phyloP scores from a whole-genome alignment of 2,888 invertebrate genomes.

The Ochropleura plecta region DNA sequence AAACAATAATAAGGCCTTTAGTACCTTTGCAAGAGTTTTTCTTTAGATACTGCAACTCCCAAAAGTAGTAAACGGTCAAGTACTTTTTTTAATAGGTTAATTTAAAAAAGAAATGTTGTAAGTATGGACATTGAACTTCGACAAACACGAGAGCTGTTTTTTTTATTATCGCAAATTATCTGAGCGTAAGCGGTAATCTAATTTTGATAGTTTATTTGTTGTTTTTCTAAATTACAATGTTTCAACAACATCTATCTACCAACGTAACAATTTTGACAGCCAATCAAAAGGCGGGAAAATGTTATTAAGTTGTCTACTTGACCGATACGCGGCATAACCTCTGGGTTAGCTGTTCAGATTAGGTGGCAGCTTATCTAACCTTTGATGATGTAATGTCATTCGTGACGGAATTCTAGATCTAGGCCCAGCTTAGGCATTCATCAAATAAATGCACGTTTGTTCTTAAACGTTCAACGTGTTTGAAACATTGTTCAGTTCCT shows the following conservation, averaged over 20 bases:
- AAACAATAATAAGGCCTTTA: no score
- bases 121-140: background rate
- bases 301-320: constrained; percentile 38
- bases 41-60: no score
- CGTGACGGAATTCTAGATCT: background rate
- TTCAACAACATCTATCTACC: constrained; percentile 8
- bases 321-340: constrained; percentile 39
- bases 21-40: no score
- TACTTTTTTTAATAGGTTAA: no score
- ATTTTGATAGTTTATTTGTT: background rate
- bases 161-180: background rate
- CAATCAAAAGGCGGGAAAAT: constrained; percentile 36
- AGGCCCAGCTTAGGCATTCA: no score
- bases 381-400: constrained; percentile 13
- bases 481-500: no score
- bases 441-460: no score
- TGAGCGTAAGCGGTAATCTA: background rate
- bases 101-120: background rate
- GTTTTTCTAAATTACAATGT: constrained; percentile 1
- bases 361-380: constrained; percentile 25
- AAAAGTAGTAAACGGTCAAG: no score
- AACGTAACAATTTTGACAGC: constrained; percentile 13
- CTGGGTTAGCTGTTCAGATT: constrained; percentile 39
- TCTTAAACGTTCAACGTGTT: no score
- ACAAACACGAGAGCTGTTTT: background rate